Base-by-base conservation (phyloP, 2,888 invertebrate genomes). In the Seira sanloemensis region DNA sequence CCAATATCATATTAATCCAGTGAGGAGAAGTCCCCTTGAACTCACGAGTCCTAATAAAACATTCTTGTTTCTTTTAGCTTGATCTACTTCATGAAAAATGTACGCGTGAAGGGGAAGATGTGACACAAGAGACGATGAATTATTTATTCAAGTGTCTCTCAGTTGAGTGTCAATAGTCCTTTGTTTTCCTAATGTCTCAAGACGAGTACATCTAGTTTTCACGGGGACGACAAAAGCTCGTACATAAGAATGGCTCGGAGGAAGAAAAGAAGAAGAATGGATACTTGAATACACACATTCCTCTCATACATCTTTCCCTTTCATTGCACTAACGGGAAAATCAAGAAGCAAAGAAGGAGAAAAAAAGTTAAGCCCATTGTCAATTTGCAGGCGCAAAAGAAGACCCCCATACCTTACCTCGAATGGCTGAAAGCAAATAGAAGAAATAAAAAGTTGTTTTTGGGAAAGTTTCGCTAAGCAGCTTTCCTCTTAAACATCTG, bases 91-190 rank as follows among this genome's bases (percentile, higher is more conserved):
- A 50, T 2, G 1, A 50, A 12, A 50, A 50, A 2, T n/a, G 12
- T 37, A 62, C 25, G n/a, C 16, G 50, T 25, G 58, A 54, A 77
- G 26, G 18, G 69, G 77, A n/a, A 65, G 37, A 65, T 66, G 72
- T 78, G 23, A 69, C 50, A 50, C 50, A 73, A 67, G 26, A 25
- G 67, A 75, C 71, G 71, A 81, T 81, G 81, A 81, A 81, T 81
- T 81, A 81, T 81, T 81, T 75, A 81, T 81, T 69, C 65, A 69
- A 81, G 69, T 68, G 65, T 68, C 81, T 74, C 46, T 50, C 50
- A 50, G 16, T 50, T 19, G 50, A 50, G 81, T 75, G 81, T 75
- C 81, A 75, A 81, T 75, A 68, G 73, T 67, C 54, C 50, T 66
- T 79, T 58, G 69, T 62, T 71, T 65, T 78, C 50, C 5, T 50